phyloP scores from a whole-genome alignment of 2,113 vertebrate genomes.

The Neolamprologus modestus region DNA sequence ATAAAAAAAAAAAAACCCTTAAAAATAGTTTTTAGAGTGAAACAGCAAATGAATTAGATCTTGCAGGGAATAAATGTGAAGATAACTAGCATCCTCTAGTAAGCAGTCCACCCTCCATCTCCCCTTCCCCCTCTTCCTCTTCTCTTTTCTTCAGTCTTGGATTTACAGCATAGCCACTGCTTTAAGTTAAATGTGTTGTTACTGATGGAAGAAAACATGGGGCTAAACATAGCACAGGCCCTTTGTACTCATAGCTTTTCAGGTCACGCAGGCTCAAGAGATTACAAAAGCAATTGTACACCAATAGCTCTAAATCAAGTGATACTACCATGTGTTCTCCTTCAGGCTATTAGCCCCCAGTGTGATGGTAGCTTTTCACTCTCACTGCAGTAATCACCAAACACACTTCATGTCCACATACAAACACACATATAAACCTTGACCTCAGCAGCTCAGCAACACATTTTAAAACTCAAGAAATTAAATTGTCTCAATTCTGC shows the following conservation, averaged over 20 bases:
- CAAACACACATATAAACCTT: neutral
- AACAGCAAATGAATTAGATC: neutral
- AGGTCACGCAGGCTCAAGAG: slow-evolving; percentile 19
- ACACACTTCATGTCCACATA: neutral
- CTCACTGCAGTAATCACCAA: slow-evolving; percentile 3
- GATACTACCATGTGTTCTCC: slow-evolving; percentile 16
- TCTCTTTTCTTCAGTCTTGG: neutral
- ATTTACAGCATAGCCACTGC: neutral
- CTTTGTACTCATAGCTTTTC: slow-evolving; percentile 22
- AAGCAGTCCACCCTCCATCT: neutral
- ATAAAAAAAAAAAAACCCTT: neutral
- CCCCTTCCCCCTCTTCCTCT: neutral
- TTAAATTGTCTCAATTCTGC: neutral
- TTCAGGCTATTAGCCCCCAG: slow-evolving; percentile 6
- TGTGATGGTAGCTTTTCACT: slow-evolving; percentile 7
- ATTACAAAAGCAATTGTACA: slow-evolving; percentile 43
- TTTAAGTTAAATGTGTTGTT: slow-evolving; percentile 11
- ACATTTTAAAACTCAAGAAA: neutral
- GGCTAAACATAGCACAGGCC: slow-evolving; percentile 17
- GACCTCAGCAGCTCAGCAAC: neutral
- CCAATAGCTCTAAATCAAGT: slow-evolving; percentile 13
- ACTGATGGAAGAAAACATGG: slow-evolving; percentile 1
- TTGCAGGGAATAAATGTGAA: neutral
- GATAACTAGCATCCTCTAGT: neutral
- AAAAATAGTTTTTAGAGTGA: neutral